Evolutionary conservation across 2,888 invertebrate genomes (phyloP).

Genomic region (Stomorhina lunata): DNA sequence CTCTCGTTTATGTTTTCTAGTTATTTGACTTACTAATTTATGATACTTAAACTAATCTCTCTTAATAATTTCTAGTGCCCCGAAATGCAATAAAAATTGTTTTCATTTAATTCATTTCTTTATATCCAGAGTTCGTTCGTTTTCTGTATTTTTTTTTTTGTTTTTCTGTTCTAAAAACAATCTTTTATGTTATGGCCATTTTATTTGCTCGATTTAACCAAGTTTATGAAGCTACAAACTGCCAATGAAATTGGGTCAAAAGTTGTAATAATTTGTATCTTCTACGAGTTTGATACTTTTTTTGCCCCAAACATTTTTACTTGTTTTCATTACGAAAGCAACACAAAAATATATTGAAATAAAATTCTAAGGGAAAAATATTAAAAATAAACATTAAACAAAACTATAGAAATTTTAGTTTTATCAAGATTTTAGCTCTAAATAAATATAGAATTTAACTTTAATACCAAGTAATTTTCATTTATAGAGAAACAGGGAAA

Average conservation of each 20-base stretch:
- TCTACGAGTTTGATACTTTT: background rate
- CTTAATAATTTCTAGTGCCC: background rate
- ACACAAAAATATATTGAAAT: background rate
- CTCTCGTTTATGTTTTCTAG: background rate
- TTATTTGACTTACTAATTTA: background rate
- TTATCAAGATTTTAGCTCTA: conserved; percentile 30
- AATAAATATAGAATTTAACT: no score
- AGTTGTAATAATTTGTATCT: conserved; percentile 3
- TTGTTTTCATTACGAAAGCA: background rate
- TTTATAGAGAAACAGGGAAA: no score
- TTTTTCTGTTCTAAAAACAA: background rate
- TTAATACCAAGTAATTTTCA: no score
- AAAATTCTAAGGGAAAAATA: background rate
- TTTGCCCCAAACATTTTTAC: background rate
- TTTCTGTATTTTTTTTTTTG: background rate
- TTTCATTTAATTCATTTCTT: background rate
- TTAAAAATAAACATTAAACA: background rate
- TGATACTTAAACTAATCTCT: background rate
- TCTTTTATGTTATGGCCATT: background rate
- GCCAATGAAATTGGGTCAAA: conserved; percentile 35
- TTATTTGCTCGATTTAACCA: conserved; percentile 31
- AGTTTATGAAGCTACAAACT: background rate
- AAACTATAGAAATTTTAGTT: conserved; percentile 12
- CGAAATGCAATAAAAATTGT: background rate
- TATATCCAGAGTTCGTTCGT: no score